Percentiles rank a stretch among this genome's conserved stretches.
Evolutionary conservation across 1,140 invertebrate species (phyloP).

Genomic region (Parasteatoda tepidariorum): DNA sequence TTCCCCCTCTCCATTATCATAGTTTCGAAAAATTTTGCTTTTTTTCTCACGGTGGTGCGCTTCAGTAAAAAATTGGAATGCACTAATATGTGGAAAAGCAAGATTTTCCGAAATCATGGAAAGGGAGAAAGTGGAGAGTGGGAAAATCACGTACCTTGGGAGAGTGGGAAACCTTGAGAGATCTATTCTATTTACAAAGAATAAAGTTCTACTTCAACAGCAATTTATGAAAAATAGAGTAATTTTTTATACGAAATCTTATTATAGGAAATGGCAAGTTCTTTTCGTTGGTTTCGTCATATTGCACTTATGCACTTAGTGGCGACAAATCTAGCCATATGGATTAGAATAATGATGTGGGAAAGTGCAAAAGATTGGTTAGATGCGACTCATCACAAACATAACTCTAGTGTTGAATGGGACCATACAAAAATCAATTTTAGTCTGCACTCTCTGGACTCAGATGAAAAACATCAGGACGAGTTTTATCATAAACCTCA

Average conservation of each 20-base stretch:
- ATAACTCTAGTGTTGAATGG: constrained; percentile 47
- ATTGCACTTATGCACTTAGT: constrained; percentile 75
- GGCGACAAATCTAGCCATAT: constrained; percentile 75
- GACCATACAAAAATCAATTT: constrained; percentile 38
- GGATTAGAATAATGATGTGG: constrained; percentile 75
- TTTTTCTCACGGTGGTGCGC: no score
- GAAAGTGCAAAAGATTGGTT: constrained; percentile 69
- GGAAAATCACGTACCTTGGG: no score
- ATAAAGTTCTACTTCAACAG: no score
- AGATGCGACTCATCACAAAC: constrained; percentile 61
- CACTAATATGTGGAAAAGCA: no score
- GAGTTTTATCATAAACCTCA: constrained; percentile 14
- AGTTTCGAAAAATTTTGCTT: no score
- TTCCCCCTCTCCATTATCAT: no score
- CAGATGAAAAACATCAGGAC: constrained; percentile 18
- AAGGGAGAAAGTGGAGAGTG: no score
- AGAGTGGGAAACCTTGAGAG: no score
- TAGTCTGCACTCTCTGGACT: constrained; percentile 54
- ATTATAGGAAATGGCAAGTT: constrained; percentile 62
- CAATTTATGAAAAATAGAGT: no score
- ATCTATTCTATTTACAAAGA: no score
- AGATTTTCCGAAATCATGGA: no score
- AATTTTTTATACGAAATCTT: neutral
- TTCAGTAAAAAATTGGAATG: no score
- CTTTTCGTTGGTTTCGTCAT: constrained; percentile 66